These are phyloP conservation scores for Knipowitschia caucasica DNA, from an alignment of 2,797 vertebrate genomes.

Conservation along the genomic window DNA sequence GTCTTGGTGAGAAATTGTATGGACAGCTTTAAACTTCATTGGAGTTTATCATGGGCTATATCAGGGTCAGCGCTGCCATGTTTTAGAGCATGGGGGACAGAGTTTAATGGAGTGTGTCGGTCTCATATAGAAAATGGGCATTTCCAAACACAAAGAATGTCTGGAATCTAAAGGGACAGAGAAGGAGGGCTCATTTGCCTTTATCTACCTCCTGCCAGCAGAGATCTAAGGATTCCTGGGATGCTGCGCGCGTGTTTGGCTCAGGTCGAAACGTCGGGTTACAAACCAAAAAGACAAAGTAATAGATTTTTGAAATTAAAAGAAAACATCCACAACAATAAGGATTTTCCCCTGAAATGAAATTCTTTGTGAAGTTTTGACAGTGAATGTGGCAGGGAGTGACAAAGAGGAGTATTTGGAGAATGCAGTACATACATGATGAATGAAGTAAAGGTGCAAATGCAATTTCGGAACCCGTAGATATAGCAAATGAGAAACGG, in stretches of 20 bases:
- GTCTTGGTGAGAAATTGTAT: too few species aligned
- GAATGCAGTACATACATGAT: neutral
- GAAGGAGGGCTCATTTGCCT: conserved; percentile 23
- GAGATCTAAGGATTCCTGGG: conserved; percentile 28
- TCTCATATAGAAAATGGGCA: conserved; percentile 19
- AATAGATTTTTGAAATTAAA: neutral
- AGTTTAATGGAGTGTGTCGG: conserved; percentile 31
- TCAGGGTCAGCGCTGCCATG: conserved; percentile 17
- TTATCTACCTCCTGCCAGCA: conserved; percentile 1
- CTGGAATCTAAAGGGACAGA: conserved; percentile 32
- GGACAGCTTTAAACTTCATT: neutral
- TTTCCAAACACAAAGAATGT: conserved; percentile 38
- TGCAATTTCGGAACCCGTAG: too few species aligned
- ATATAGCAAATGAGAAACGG: too few species aligned
- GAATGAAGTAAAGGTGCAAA: too few species aligned
- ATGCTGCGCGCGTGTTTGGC: conserved; percentile 9
- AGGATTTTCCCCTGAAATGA: neutral
- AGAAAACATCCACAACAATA: neutral
- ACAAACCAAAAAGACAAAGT: neutral
- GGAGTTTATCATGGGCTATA: neutral
- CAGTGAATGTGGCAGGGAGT: neutral
- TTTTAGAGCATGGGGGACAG: conserved; percentile 24
- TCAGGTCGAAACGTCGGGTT: neutral
- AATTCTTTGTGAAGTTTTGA: conserved; percentile 2
- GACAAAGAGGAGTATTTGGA: neutral